These are phyloP conservation scores for Sardinella longiceps DNA, from an alignment of 2,797 vertebrate species.

Conservation along the genomic window DNA sequence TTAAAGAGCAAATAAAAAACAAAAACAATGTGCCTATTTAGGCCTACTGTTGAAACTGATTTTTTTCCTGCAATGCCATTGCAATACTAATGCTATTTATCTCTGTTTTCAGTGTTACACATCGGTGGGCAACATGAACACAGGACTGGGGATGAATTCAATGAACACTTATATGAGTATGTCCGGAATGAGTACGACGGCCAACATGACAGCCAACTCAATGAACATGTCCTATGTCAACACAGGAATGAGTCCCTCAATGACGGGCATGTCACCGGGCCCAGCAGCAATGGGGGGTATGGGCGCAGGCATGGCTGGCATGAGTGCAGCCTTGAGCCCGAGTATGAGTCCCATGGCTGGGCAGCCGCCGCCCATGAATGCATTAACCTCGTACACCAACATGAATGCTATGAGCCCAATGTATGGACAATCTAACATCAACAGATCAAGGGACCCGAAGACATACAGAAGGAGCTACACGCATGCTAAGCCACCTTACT, in stretches of 20 bases:
- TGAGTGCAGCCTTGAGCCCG: conserved; percentile 91
- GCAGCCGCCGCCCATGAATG: conserved; percentile 90
- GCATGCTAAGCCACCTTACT: conserved; percentile 94
- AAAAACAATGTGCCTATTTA: not conserved
- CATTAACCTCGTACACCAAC: conserved; percentile 89
- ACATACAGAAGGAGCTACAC: conserved; percentile 96
- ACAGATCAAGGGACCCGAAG: conserved; percentile 93
- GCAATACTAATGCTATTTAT: conserved; percentile 8
- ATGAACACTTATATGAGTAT: conserved; percentile 99
- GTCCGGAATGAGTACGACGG: conserved; percentile 89
- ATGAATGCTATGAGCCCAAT: conserved; percentile 98
- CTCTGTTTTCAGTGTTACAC: conserved; percentile 86
- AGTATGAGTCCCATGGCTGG: conserved; percentile 95
- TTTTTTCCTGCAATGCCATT: not conserved
- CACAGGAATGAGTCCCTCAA: conserved; percentile 93
- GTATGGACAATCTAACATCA: conserved; percentile 93
- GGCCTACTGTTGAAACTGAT: not conserved
- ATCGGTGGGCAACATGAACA: conserved; percentile 96
- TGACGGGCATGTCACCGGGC: conserved; percentile 93
- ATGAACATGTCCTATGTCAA: conserved; percentile 99
- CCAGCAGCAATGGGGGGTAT: conserved; percentile 92
- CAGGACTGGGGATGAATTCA: conserved; percentile 95
- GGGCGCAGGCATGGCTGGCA: conserved; percentile 88
- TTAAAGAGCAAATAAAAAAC: not conserved
- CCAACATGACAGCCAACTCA: conserved; percentile 89